Conservation (phyloP, 2,797 vertebrate species). For the Premnoplex brunnescens region DNA sequence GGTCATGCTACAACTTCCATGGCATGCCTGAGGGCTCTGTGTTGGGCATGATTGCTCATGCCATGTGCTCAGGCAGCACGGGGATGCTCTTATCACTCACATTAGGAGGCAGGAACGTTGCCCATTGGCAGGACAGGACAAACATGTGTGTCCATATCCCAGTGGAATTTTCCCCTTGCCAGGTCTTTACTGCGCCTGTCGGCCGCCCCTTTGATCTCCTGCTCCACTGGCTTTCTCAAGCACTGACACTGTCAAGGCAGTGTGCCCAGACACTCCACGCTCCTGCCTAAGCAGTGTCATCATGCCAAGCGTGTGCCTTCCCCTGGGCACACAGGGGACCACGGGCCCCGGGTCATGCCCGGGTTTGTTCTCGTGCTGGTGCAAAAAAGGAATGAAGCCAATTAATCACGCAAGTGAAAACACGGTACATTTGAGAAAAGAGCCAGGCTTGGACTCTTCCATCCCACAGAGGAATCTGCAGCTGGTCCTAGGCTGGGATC, state of each 20-base stretch:
- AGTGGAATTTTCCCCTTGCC: conserved; percentile 25
- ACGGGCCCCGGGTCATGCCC: neutral
- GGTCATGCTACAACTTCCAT: conserved; percentile 51
- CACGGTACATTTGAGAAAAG: neutral
- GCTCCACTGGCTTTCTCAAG: conserved; percentile 18
- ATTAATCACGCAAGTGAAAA: conserved; percentile 31
- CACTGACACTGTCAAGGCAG: neutral
- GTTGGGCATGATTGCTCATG: conserved; percentile 51
- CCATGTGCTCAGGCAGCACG: conserved; percentile 22
- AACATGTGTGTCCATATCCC: conserved; percentile 49
- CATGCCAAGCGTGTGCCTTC: neutral
- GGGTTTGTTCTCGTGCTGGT: neutral
- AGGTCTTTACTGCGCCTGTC: neutral
- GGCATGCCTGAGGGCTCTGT: conserved; percentile 22
- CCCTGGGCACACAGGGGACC: neutral
- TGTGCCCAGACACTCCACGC: neutral
- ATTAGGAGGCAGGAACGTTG: conserved; percentile 55
- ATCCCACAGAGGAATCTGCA: conserved; percentile 43
- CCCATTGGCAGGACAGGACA: conserved; percentile 62
- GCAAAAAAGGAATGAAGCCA: neutral
- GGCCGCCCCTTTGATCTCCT: conserved; percentile 36
- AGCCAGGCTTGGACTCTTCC: conserved; percentile 23
- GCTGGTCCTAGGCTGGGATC: conserved; percentile 1
- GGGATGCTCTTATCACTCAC: conserved; percentile 55
- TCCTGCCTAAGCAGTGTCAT: neutral